These are phyloP conservation scores for Cephus cinctus DNA, from an alignment of 1,140 invertebrate genomes.

Conservation along the genomic window DNA sequence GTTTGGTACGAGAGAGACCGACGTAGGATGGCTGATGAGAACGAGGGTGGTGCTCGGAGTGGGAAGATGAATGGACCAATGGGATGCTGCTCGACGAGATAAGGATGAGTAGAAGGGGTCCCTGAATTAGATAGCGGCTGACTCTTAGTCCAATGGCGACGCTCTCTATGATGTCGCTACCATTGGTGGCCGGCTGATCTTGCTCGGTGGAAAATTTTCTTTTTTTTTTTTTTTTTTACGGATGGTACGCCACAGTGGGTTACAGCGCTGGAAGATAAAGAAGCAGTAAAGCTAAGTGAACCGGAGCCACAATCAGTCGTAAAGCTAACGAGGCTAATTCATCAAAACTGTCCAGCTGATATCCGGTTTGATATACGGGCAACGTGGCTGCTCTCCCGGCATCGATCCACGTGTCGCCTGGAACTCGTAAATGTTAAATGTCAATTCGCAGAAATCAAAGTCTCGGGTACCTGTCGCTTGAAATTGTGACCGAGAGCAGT, in stretches of 20 bases:
- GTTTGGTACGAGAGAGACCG: neutral
- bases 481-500: no score
- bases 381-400: slow-evolving; percentile 8
- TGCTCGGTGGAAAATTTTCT: neutral
- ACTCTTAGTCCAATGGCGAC: neutral
- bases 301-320: slow-evolving; percentile 34
- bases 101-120: slow-evolving; percentile 14
- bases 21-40: neutral
- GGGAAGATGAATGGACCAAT: neutral
- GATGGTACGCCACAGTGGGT: slow-evolving; percentile 33
- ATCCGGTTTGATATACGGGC: slow-evolving; percentile 37
- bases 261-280: slow-evolving; percentile 35
- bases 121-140: neutral
- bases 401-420: slow-evolving; percentile 2
- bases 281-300: slow-evolving; percentile 30
- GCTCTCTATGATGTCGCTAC: no score
- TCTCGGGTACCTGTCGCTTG: no score
- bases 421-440: no score
- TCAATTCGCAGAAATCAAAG: no score
- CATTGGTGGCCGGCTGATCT: slow-evolving; percentile 4
- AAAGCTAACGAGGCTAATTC: slow-evolving; percentile 43
- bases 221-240: slow-evolving; percentile 1
- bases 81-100: neutral
- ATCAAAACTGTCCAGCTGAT: slow-evolving; percentile 42
- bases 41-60: neutral